Base-by-base conservation (phyloP, 1,140 invertebrate genomes). In the Rhagoletis pomonella region DNA sequence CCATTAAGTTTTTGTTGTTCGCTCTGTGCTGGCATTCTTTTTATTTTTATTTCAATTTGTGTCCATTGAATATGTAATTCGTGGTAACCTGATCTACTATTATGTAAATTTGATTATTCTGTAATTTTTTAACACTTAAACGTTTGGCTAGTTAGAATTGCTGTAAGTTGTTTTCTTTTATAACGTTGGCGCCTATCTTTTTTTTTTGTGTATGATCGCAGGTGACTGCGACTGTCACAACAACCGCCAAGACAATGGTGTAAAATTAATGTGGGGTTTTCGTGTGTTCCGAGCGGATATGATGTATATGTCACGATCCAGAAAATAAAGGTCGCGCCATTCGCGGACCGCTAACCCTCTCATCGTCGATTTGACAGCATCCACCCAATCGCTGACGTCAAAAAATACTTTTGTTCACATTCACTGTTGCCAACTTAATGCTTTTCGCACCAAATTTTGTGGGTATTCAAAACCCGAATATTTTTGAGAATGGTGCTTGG, bases 71-170 rank as follows among this genome's bases (percentile, higher is more conserved):
- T 81, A 3, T 81, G 50, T 81, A 55, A 14, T 81, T 3, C 84
- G 4, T n/a, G 39, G 84, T 85, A 86, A 86, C 19, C 64, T 42
- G 86, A 86, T 86, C 55, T 44, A 55, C 44, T 86, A 86, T 86
- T 86, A 86, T 86, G 86, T 55, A 62, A 86, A 86, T 86, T 86
- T 86, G 47, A 86, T 69, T 1, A n/a, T 44, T 55, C 55, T 81
- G 73, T 81, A 81, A 73, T 81, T 81, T 81, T 81, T 81, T 81
- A 81, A 81, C 73, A 81, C 73, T 55, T 81, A 55, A 55, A 19
- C 44, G 67, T 73, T 42, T 44, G 67, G 12, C 3, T 44, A 5
- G 47, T 55, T 19, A 81, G 17, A 81, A 81, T 55, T 19, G 44
- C 12, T 19, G 47, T 29, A 81, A 55, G 3, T 81, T 29, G 17